A percentile compares a stretch with the other conserved stretches of the same genome.
Evolutionary conservation across 2,113 vertebrate genomes (phyloP).

Genomic region (Sakesphorus luctuosus): DNA sequence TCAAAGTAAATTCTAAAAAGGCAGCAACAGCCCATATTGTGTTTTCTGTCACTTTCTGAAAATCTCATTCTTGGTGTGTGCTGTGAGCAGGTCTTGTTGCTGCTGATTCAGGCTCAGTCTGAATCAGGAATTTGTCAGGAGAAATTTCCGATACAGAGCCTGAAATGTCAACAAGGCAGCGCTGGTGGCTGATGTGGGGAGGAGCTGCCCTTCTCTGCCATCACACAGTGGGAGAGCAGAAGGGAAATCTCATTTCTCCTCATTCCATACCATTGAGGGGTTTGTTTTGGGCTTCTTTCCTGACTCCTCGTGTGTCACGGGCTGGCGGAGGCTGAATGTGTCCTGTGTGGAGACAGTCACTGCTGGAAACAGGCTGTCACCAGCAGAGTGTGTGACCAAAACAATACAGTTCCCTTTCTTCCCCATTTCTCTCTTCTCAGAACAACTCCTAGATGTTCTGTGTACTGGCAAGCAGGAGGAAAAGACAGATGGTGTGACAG

Average conservation of each 20-base stretch:
- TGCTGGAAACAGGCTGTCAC: slow-evolving; percentile 50
- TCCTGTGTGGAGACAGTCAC: slow-evolving; percentile 23
- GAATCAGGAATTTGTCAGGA: slow-evolving; percentile 48
- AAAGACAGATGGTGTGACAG: slow-evolving; percentile 69
- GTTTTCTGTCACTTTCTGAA: slow-evolving; percentile 54
- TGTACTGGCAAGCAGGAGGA: slow-evolving; percentile 31
- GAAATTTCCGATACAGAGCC: slow-evolving; percentile 2
- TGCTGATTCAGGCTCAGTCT: slow-evolving; percentile 43
- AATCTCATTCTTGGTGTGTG: slow-evolving; percentile 23
- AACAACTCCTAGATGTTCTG: slow-evolving; percentile 57
- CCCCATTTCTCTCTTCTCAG: not conserved
- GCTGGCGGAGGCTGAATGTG: not conserved
- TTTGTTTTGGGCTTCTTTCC: not conserved
- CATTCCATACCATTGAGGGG: not conserved
- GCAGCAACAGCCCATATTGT: slow-evolving; percentile 34
- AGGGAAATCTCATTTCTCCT: slow-evolving; percentile 7
- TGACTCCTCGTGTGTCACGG: not conserved
- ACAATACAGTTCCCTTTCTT: slow-evolving; percentile 29
- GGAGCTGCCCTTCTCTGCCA: slow-evolving; percentile 7
- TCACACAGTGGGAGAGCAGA: not conserved
- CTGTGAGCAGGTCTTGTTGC: slow-evolving; percentile 42
- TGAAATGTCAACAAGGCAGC: slow-evolving; percentile 40
- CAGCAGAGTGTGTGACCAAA: slow-evolving; percentile 62
- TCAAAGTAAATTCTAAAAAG: slow-evolving; percentile 25
- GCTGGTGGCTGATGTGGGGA: not conserved